Percentiles rank a stretch among this genome's conserved stretches.
phyloP scores from a whole-genome alignment of 2,113 vertebrate genomes.

The Danionella cerebrum region DNA sequence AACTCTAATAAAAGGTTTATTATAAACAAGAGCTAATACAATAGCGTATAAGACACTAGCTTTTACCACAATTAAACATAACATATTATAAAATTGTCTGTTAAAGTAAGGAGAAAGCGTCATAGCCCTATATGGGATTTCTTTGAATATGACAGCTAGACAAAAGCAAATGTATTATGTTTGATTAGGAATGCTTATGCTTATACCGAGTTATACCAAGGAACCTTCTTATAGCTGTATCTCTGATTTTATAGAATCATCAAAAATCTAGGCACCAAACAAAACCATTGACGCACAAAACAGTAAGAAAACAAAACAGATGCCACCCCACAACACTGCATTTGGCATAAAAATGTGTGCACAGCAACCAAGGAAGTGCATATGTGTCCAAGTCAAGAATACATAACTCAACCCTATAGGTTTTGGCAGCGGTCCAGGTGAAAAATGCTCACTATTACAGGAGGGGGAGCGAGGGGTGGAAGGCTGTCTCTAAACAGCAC shows the following conservation, averaged over 20 bases:
- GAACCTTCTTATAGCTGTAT: no score
- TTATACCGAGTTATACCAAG: no score
- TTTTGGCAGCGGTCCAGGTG: background rate
- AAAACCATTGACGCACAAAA: background rate
- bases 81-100: no score
- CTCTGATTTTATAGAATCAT: no score
- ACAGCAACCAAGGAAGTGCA: background rate
- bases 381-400: background rate
- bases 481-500: background rate
- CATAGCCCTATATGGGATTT: no score
- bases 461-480: background rate
- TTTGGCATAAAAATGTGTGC: background rate
- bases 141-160: background rate
- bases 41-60: no score
- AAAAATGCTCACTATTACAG: background rate
- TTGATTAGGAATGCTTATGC: no score
- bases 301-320: background rate
- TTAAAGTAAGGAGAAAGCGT: no score
- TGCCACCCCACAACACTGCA: background rate
- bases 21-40: no score
- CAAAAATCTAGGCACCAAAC: no score
- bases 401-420: slow-evolving; percentile 12
- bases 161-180: background rate
- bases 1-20: background rate
- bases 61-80: no score